Evolutionary conservation across 1,140 invertebrate species (phyloP).

Genomic region (Neotoxoptera formosana): DNA sequence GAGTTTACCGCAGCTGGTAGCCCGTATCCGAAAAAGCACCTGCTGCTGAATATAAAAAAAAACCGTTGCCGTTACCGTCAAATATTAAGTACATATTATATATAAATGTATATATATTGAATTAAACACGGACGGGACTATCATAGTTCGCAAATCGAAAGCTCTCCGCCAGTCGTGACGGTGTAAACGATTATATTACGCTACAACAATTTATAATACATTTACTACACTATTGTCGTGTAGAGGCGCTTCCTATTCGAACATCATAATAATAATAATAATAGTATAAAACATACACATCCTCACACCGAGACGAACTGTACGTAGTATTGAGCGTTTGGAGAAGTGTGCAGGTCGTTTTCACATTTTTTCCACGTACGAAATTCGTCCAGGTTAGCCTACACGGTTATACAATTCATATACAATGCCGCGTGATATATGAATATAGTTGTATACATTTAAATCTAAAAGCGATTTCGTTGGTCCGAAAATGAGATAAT

Average conservation of each 20-base stretch:
- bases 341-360: neutral
- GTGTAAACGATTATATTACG: neutral
- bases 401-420: neutral
- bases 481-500: neutral
- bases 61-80: neutral
- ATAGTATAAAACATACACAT: neutral
- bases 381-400: neutral
- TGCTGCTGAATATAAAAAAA: neutral
- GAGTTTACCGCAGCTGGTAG: neutral
- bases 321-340: neutral
- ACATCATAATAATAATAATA: neutral
- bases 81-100: neutral
- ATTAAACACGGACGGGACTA: neutral
- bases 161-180: neutral
- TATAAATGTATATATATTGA: neutral
- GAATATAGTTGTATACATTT: neutral
- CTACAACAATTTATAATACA: neutral
- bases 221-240: neutral
- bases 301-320: neutral
- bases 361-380: neutral
- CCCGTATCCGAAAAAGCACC: constrained; percentile 30
- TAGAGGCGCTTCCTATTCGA: neutral
- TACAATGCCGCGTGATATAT: neutral
- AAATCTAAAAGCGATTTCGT: neutral
- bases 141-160: neutral